phyloP scores from a whole-genome alignment of 2,888 invertebrate species.

The Nebria salina region DNA sequence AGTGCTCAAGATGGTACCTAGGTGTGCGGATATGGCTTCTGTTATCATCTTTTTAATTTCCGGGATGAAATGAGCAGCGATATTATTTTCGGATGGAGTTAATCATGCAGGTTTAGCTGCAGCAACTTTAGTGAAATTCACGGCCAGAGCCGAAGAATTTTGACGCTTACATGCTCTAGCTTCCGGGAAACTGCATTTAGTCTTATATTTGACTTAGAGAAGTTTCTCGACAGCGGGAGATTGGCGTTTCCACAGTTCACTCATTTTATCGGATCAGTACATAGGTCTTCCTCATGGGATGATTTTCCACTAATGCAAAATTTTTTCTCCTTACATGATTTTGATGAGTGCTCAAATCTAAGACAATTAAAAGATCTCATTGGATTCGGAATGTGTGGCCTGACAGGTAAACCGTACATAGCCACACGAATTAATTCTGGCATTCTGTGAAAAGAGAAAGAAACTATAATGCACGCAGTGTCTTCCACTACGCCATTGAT shows the following conservation, averaged over 20 bases:
- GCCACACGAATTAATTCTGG: neutral
- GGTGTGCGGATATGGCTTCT: too few species aligned
- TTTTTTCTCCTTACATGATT: conserved; percentile 33
- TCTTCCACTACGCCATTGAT: too few species aligned
- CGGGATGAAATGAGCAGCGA: too few species aligned
- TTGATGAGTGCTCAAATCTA: conserved; percentile 32
- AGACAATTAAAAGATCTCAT: conserved; percentile 10
- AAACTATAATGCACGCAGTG: too few species aligned
- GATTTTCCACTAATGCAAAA: conserved; percentile 44
- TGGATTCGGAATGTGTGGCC: conserved; percentile 16
- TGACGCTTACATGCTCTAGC: neutral
- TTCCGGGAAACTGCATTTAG: neutral
- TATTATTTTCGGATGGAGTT: too few species aligned
- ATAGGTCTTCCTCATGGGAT: conserved; percentile 33
- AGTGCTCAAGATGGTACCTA: too few species aligned
- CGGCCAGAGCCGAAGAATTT: neutral
- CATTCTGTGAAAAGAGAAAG: neutral
- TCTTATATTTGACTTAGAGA: conserved; percentile 36
- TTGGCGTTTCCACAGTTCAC: conserved; percentile 43
- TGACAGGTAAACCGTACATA: conserved; percentile 16
- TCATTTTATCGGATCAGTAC: conserved; percentile 22
- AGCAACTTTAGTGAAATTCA: too few species aligned
- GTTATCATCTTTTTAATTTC: too few species aligned
- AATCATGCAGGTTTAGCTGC: too few species aligned
- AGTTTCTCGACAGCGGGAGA: conserved; percentile 41